Evolutionary conservation across 2,888 invertebrate genomes (phyloP), one percentile per base, ranked within the genome.

Genomic region (Andrena praecox): DNA sequence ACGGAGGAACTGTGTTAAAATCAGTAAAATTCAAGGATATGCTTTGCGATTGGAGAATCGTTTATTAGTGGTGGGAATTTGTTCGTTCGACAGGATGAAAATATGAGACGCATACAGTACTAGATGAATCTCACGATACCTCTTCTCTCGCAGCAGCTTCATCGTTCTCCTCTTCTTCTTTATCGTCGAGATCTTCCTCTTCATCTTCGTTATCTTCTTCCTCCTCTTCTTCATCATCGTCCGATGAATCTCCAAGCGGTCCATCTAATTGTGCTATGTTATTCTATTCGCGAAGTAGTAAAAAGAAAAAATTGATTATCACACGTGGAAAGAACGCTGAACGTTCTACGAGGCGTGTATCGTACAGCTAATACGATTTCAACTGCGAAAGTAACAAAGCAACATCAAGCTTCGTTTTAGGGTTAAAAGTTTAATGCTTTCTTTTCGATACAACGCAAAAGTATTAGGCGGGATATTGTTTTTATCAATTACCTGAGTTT

Each of bases 151-250:
- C 91, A 24, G 92, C 91, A 68, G 94, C 88, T 78, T 93, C 93
- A 64, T 94, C 94, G 72, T 94, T 94, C 88, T 94, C 94, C 77
- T 95, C 94, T 82, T 94, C 94, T 73, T 94, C 94, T 85, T 94
- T 94, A 68, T 94, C 94, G 83, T 94, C 94, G 33, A 91, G 89
- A 87, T 95, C 95, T 82, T 95, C 95, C 79, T 95, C 95, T 52
- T 95, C 95, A 56, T 94, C 94, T 69, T 94, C 94, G 64, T 94
- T 94, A 78, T 94, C 93, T 64, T 95, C 94, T 86, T 95, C 97
- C 87, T 97, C 97, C 80, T 97, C 97, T 31, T 97, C 97, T 63
- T 96, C 96, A 68, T 97, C 97, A 88, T 97, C 97, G 86, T 97
- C 97, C 0, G 96, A 96, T 0, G 96, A 96, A 90, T 97, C 96